Percentiles rank a stretch among this genome's conserved stretches.
Conservation (phyloP, 1,140 invertebrate species). For the Anadara kagoshimensis region DNA sequence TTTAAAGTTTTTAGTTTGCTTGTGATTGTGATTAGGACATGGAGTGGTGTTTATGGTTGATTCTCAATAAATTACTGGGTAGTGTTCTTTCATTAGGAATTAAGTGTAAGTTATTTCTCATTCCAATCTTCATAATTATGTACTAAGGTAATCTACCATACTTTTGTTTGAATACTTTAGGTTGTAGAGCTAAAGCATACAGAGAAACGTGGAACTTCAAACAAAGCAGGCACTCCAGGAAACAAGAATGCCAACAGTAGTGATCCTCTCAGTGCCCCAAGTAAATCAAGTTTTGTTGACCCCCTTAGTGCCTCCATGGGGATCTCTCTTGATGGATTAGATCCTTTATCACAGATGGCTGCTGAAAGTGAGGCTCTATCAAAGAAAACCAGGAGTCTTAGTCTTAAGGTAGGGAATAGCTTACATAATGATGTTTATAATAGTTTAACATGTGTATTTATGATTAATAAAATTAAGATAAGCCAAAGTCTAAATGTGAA, state of each 20-base stretch:
- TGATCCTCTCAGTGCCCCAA: slow-evolving; percentile 9
- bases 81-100: too few species aligned
- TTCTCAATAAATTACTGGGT: too few species aligned
- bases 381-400: slow-evolving; percentile 17
- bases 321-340: slow-evolving; percentile 74
- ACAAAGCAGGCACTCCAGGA: slow-evolving; percentile 28
- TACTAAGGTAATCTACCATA: too few species aligned
- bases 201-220: slow-evolving; percentile 53
- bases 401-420: slow-evolving; percentile 30
- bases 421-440: neutral
- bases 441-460: neutral
- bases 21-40: too few species aligned
- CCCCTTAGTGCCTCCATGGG: slow-evolving; percentile 70
- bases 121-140: too few species aligned
- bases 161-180: slow-evolving; percentile 59
- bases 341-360: slow-evolving; percentile 70
- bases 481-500: too few species aligned
- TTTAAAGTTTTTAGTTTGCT: too few species aligned
- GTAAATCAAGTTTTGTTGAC: slow-evolving; percentile 74
- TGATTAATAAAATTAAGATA: too few species aligned
- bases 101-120: too few species aligned
- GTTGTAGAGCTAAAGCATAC: slow-evolving; percentile 70
- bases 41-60: too few species aligned
- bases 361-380: slow-evolving; percentile 24
- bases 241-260: neutral